A percentile compares a stretch with the other conserved stretches of the same genome.
Conservation (phyloP, 1,140 invertebrate genomes). For the Teleopsis dalmanni region DNA sequence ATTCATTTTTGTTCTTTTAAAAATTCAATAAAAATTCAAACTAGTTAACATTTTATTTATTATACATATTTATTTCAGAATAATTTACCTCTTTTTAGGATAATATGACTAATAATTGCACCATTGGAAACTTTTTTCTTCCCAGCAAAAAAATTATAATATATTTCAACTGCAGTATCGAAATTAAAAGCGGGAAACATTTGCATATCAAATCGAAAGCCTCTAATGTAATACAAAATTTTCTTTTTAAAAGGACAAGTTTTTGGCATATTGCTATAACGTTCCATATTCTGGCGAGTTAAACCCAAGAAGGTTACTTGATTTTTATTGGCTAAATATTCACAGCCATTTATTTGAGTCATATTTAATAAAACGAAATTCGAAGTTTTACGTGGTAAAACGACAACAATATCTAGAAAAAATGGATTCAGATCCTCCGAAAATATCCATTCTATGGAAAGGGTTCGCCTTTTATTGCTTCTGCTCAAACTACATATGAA, state of each 20-base stretch:
- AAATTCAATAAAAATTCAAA: background rate
- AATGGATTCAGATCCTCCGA: conserved; percentile 18
- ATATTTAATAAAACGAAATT: conserved; percentile 22
- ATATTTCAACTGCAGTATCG: conserved; percentile 21
- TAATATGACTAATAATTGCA: conserved; percentile 16
- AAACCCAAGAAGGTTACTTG: conserved; percentile 21
- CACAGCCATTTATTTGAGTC: conserved; percentile 21
- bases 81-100: conserved; percentile 7
- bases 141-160: conserved; percentile 20
- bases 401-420: conserved; percentile 18
- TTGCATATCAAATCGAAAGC: conserved; percentile 23
- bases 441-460: conserved; percentile 21
- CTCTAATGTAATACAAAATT: conserved; percentile 20
- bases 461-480: conserved; percentile 14
- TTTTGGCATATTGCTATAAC: conserved; percentile 16
- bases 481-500: conserved; percentile 19
- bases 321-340: conserved; percentile 23
- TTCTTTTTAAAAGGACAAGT: conserved; percentile 20
- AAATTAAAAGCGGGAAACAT: conserved; percentile 21
- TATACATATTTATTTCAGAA: too few relatives aligned
- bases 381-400: conserved; percentile 9
- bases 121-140: conserved; percentile 22
- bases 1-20: background rate
- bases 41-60: background rate
- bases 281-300: conserved; percentile 17